Conservation (phyloP, 2,113 vertebrate genomes). For the Aspiorhynchus laticeps region DNA sequence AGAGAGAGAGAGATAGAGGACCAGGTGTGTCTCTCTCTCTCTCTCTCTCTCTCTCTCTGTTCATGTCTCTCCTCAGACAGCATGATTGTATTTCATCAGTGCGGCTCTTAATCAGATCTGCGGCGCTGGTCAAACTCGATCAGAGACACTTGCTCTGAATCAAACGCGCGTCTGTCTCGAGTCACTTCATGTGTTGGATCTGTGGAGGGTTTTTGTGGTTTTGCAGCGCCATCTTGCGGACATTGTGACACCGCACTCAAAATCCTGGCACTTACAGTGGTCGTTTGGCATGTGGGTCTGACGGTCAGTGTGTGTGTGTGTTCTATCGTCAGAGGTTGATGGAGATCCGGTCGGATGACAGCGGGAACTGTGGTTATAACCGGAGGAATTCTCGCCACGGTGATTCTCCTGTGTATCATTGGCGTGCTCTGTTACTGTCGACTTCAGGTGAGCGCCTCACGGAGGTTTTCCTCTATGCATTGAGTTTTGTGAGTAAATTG, state of each 20-base stretch:
- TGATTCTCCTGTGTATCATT: slow-evolving; percentile 98
- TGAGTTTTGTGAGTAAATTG: neutral
- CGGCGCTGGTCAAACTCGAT: slow-evolving; percentile 69
- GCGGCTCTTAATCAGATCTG: slow-evolving; percentile 73
- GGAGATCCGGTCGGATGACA: slow-evolving; percentile 99
- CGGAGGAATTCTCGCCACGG: slow-evolving; percentile 97
- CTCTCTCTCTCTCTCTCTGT: neutral
- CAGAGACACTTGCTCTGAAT: slow-evolving; percentile 57
- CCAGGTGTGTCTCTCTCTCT: neutral
- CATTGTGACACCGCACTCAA: neutral
- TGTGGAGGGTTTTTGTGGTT: neutral
- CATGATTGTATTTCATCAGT: slow-evolving; percentile 69
- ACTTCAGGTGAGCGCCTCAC: slow-evolving; percentile 84
- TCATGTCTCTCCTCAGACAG: slow-evolving; percentile 54
- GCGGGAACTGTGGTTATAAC: slow-evolving; percentile 99
- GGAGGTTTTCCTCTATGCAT: neutral
- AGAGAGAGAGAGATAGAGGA: slow-evolving; percentile 11
- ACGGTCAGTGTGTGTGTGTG: slow-evolving; percentile 54
- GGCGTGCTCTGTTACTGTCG: slow-evolving; percentile 98
- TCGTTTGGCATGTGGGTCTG: neutral
- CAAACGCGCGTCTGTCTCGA: slow-evolving; percentile 5
- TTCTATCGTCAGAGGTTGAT: slow-evolving; percentile 94
- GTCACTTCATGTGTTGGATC: neutral
- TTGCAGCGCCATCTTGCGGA: neutral
- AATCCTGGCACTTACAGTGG: neutral